These are phyloP conservation scores for Agapornis roseicollis DNA, from an alignment of 2,113 vertebrate species.

Conservation along the genomic window DNA sequence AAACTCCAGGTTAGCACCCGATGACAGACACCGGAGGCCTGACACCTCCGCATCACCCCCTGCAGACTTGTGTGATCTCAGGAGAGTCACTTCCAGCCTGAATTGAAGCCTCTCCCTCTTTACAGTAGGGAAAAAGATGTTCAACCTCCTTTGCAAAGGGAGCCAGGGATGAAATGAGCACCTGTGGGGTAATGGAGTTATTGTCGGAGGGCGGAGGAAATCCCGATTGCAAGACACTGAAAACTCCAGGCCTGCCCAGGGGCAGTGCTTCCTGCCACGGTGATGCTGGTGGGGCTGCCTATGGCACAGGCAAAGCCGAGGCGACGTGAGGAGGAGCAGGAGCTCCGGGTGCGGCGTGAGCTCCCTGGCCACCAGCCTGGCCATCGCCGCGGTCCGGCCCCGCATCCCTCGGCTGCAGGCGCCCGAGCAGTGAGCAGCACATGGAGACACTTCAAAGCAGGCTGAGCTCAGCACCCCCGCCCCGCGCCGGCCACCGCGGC, in stretches of 20 bases:
- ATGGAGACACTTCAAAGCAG: slow-evolving; percentile 55
- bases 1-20: background rate
- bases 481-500: background rate
- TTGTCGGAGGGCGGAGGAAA: background rate
- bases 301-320: slow-evolving; percentile 6
- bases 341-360: background rate
- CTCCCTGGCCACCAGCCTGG: background rate
- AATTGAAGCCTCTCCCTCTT: background rate
- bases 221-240: background rate
- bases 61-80: background rate
- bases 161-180: background rate
- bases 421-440: background rate
- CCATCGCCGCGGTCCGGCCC: background rate
- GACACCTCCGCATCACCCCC: background rate
- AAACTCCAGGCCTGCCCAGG: slow-evolving; percentile 35
- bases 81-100: background rate
- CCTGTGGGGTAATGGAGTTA: background rate
- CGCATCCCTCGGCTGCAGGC: background rate
- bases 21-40: background rate
- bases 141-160: background rate
- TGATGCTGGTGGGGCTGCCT: slow-evolving; percentile 33
- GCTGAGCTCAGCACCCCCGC: slow-evolving; percentile 18
- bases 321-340: background rate
- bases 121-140: background rate
- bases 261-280: slow-evolving; percentile 48